These are phyloP conservation scores for Chaetorhynchus papuensis DNA, from an alignment of 2,113 vertebrate genomes.

Conservation along the genomic window DNA sequence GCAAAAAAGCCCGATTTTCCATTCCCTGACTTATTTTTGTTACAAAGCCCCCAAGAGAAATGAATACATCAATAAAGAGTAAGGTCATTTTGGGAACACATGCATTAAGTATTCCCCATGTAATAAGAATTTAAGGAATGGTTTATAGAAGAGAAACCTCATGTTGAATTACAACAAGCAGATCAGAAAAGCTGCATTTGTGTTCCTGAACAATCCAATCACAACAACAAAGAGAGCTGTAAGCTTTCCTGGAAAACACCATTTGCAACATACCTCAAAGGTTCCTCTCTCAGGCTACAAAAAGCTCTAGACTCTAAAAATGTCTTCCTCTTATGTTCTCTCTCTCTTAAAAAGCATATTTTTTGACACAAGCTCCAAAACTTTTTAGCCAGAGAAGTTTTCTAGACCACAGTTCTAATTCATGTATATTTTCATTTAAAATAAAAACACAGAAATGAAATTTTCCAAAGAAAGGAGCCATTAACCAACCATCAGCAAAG, in stretches of 20 bases:
- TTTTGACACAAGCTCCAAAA: neutral
- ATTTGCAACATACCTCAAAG: neutral
- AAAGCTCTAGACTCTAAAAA: neutral
- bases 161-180: neutral
- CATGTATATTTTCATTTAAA: neutral
- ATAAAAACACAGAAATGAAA: neutral
- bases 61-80: neutral
- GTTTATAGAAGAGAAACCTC: neutral
- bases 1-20: neutral
- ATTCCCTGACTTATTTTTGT: neutral
- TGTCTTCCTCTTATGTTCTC: neutral
- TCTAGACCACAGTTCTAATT: neutral
- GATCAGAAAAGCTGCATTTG: neutral
- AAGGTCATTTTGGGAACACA: neutral
- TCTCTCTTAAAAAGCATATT: neutral
- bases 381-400: neutral
- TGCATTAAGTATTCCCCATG: neutral
- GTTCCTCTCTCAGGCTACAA: neutral
- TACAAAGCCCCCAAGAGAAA: neutral
- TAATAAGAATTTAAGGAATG: neutral
- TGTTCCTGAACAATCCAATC: neutral
- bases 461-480: neutral
- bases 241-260: neutral
- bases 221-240: neutral
- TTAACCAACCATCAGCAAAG: neutral